Base-by-base conservation (phyloP, 2,888 invertebrate genomes). In the Nemotelus pantherinus region DNA sequence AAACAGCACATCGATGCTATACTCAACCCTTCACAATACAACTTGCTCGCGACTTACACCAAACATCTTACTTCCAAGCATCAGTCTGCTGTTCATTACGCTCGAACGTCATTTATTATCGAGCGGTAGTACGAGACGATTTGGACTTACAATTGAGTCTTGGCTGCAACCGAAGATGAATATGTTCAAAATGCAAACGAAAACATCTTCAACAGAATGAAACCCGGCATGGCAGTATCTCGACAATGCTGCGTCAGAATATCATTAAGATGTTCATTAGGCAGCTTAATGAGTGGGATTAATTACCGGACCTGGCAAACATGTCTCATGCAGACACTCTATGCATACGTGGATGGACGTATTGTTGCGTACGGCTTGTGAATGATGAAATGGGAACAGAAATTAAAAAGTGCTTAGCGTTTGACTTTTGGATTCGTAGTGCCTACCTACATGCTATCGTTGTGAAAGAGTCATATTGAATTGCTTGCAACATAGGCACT, bases 251-350 rank as follows among this genome's bases (percentile, higher is more conserved):
- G 55, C 70, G 9, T 55, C 25, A 70, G 68, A 70, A 77, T 77
- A 77, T 63, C 70, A 77, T 77, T 77, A 77, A 70, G 60, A 44
- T 63, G 77, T 77, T 77, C 77, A 77, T 77, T 77, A 77, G 68
- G 58, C 9, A 47, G 6, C 48, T 63, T 77, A 77, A 77, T 58
- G 70, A 71, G 60, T 77, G 64, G 77, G 77, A 77, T 77, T 77
- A 77, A 71, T 77, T 70, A 67, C 57, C 71, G 44, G n/a, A 25
- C 25, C 1, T 25, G 25, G 25, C 25, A 25, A 25, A 25, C 25
- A 25, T 25, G 25, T 25, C 25, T 25, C 25, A 25, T 25, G 25
- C 25, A 25, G 25, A 25, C 25, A 25, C 25, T 25, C 25, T 25
- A 25, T 25, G 25, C 25, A 25, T 25, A 25, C 25, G 25, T 25